A percentile compares a stretch with the other conserved stretches of the same genome.
These are phyloP conservation scores for Pegoplata infirma DNA, from an alignment of 2,888 invertebrate genomes.

Conservation along the genomic window DNA sequence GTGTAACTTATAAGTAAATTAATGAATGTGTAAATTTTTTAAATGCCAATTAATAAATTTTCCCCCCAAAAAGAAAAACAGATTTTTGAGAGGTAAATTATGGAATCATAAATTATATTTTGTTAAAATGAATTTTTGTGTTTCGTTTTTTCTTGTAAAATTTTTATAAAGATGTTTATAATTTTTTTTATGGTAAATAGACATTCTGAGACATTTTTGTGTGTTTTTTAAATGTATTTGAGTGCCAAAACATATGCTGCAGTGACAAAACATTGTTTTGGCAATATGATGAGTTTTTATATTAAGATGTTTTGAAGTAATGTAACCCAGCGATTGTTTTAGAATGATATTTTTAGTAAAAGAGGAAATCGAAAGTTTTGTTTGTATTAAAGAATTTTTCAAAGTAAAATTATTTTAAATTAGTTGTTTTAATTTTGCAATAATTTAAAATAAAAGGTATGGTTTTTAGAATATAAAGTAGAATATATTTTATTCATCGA, in stretches of 20 bases:
- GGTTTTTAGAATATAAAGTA: no score
- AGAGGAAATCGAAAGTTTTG: no score
- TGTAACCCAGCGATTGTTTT: no score
- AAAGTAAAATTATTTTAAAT: no score
- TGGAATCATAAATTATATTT: constrained; percentile 29
- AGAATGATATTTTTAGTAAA: no score
- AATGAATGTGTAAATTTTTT: constrained; percentile 62
- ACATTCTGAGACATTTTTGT: constrained; percentile 10
- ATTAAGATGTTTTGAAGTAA: not conserved
- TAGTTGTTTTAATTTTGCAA: no score
- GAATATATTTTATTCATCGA: no score
- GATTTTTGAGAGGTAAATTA: constrained; percentile 31
- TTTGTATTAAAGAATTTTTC: no score
- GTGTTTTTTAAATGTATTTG: not conserved
- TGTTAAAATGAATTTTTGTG: not conserved
- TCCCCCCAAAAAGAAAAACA: not conserved
- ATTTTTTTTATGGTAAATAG: not conserved
- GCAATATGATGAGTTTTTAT: constrained; percentile 29
- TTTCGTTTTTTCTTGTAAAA: not conserved
- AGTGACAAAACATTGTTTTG: constrained; percentile 46
- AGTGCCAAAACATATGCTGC: constrained; percentile 58
- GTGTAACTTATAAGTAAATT: constrained; percentile 51
- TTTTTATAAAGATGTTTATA: constrained; percentile 7
- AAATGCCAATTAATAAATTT: constrained; percentile 60
- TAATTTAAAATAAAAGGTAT: no score